phyloP scores from a whole-genome alignment of 2,888 invertebrate genomes.

The Minunthozetes semirufus region DNA sequence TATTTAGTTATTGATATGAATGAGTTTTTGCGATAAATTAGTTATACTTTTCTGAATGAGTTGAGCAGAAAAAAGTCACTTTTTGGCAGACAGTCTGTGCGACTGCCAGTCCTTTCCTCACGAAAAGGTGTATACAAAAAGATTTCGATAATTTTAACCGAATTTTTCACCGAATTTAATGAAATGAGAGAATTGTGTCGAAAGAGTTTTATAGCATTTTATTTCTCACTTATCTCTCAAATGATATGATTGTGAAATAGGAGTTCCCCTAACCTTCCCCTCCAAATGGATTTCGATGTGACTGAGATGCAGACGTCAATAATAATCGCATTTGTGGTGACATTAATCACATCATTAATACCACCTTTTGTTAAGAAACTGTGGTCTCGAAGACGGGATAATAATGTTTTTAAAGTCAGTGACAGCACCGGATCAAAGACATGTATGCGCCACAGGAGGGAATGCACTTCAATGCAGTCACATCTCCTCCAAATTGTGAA shows the following conservation, averaged over 20 bases:
- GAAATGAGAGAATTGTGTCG: background rate
- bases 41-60: background rate
- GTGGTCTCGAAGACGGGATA: conserved; percentile 4
- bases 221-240: background rate
- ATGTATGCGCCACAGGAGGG: conserved; percentile 6
- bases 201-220: background rate
- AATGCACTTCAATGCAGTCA: background rate
- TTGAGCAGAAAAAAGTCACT: background rate
- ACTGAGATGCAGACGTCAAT: background rate
- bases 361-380: background rate
- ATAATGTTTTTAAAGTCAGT: conserved; percentile 14
- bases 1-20: background rate
- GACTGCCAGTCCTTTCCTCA: too few species aligned
- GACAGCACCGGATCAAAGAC: background rate
- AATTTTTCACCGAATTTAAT: background rate
- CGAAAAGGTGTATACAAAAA: too few species aligned
- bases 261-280: background rate
- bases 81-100: background rate
- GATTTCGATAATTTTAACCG: background rate
- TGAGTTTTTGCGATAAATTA: background rate
- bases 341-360: background rate
- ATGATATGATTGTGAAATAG: background rate
- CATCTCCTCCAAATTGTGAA: background rate
- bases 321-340: background rate
- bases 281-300: background rate